phyloP scores from a whole-genome alignment of 2,888 invertebrate genomes.

The Synergus japonicus region DNA sequence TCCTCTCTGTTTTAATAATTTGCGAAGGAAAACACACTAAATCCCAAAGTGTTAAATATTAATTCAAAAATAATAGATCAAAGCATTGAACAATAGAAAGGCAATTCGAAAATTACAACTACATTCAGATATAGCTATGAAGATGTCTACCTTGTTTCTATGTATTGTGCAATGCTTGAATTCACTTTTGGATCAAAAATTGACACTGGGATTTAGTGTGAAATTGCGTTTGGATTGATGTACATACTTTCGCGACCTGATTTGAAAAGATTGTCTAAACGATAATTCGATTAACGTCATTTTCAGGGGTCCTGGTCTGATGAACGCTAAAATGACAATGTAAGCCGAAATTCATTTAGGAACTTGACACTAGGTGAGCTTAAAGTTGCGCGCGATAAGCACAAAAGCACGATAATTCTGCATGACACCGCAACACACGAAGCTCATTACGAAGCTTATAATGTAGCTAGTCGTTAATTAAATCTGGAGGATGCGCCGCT shows the following conservation, averaged over 20 bases:
- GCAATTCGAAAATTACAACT: no score
- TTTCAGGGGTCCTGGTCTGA: not conserved
- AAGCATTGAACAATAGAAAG: no score
- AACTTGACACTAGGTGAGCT: constrained; percentile 43
- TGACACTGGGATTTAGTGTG: no score
- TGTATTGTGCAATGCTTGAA: not conserved
- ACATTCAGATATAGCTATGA: not conserved
- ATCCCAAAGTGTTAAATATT: no score
- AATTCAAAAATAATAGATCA: no score
- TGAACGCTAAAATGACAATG: constrained; percentile 24
- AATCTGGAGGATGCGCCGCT: constrained; percentile 42
- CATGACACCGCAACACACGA: constrained; percentile 38
- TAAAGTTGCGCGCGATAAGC: constrained; percentile 39
- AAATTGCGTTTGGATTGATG: not conserved
- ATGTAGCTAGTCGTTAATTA: constrained; percentile 49
- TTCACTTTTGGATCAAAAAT: no score
- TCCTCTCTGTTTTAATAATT: no score
- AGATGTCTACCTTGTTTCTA: no score
- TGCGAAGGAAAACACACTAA: no score
- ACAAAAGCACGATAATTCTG: constrained; percentile 44
- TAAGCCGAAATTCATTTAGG: constrained; percentile 47
- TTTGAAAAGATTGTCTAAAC: not conserved
- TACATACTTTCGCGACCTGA: not conserved
- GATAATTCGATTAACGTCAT: constrained; percentile 3
- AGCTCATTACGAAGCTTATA: constrained; percentile 39